Base-by-base conservation (phyloP, 1,140 invertebrate species). In the Bombus sylvicola region DNA sequence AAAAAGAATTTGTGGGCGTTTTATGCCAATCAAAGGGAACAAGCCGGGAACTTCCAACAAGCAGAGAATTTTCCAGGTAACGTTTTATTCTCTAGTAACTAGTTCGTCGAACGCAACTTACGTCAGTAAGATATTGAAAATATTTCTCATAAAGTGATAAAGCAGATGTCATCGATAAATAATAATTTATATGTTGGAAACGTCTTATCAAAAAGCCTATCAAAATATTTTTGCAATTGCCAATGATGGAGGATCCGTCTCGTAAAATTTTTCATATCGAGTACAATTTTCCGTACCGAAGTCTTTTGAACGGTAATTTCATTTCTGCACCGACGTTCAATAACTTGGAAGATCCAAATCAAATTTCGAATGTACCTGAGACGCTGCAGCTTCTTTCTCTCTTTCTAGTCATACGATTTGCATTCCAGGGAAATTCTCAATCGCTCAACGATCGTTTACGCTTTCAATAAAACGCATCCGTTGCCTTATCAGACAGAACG, bases 271-370 rank as follows among this genome's bases (percentile, higher is more conserved):
- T 47, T 10, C 59, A 31, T 18, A 47, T 13, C 15, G 43, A 47
- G 18, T 47, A 47, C 43, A 5, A 47, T 47, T 47, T 47, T 47
- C 28, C 43, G 25, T 43, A 15, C 1, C n/a, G 41, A 76, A 28
- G 15, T 31, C 22, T 43, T 64, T 77, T 25, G 10, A 69, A 10
- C 9, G 39, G 41, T 79, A 88, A 88, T 57, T 75, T 86, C 64
- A 47, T 86, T 76, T 64, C n/a, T 34, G 47, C 12, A 28, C 82
- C 83, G 75, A 88, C 86, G 86, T 83, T 88, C 87, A 83, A 59
- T 83, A 81, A 39, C 78, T 86, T 37, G 62, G 5, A 39, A 47
- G 59, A 41, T 79, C 59, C 43, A 81, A 89, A 87, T 81, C 73
- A 74, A 89, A 84, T 80, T 62, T 84, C 73, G 64, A 89, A 81